Base-by-base conservation (phyloP, 2,888 invertebrate genomes). In the Metopia argyrocephala region DNA sequence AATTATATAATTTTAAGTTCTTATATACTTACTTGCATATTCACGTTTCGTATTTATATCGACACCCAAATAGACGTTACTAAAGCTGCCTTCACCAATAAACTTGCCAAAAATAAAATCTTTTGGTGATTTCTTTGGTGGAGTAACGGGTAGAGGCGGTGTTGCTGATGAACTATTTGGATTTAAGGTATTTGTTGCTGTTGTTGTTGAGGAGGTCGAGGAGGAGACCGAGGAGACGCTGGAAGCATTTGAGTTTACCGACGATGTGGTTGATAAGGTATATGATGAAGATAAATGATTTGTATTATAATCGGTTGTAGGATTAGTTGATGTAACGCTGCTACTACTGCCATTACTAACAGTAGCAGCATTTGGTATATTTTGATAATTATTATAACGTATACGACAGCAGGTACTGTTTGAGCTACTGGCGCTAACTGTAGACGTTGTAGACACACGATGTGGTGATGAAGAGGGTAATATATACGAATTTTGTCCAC, bases 21-120 rank as follows among this genome's bases (percentile, higher is more conserved):
- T 7, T 1, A 2, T 31, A 3, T 9, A 94, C 96, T 94, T 93
- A 97, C 97, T 98, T 92, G 98, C 98, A 94, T 95, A 97, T 92
- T 98, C 97, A 88, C 94, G 95, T 87, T 93, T 94, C 73, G 95
- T 95, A 89, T 96, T 95, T 81, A 97, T 95, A 91, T 98, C 98
- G 90, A 96, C 96, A 66, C 97, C 97, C 85, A 97, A 93, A 91
- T 96, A 98, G 68, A 98, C 99, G 79, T 96, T 96, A 86, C 98
- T 98, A 91, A 96, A 99, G 89, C 98, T 98, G 83, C 99, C 99
- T 91, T 99, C 98, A 83, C 99, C 99, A 86, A 99, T 95, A 82
- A 96, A 93, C 92, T 96, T 97, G 76, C 97, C 97, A 92, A 99
- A 99, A 87, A 96, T 95, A 90, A 96, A 99, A 91, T 99, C 98